These are phyloP conservation scores for Cebidichthys violaceus DNA, from an alignment of 2,113 vertebrate species.

Conservation along the genomic window DNA sequence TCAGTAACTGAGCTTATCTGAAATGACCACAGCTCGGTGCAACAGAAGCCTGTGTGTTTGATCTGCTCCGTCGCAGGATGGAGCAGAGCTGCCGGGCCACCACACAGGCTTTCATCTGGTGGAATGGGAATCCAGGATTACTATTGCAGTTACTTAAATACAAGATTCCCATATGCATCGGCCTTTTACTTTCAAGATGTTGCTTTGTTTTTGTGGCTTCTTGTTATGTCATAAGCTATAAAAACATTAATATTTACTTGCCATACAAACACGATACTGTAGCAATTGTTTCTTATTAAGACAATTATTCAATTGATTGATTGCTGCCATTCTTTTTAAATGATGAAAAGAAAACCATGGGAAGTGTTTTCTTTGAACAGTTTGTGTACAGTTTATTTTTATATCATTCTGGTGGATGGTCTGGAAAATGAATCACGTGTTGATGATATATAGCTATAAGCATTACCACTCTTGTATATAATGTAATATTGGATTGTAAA, in stretches of 20 bases:
- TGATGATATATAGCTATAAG: constrained; percentile 84
- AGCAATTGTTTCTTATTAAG: constrained; percentile 90
- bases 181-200: constrained; percentile 76
- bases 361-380: constrained; percentile 84
- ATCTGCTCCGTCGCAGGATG: constrained; percentile 56
- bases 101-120: constrained; percentile 65
- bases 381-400: constrained; percentile 94
- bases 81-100: constrained; percentile 68
- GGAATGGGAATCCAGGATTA: constrained; percentile 73
- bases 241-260: constrained; percentile 84
- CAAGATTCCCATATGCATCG: constrained; percentile 80
- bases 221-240: constrained; percentile 83
- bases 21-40: constrained; percentile 68
- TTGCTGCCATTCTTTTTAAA: constrained; percentile 88
- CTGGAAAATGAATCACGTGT: constrained; percentile 79
- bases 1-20: constrained; percentile 80
- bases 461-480: constrained; percentile 88
- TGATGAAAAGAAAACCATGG: constrained; percentile 81
- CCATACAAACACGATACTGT: constrained; percentile 93
- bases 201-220: constrained; percentile 82
- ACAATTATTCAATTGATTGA: constrained; percentile 85
- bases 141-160: constrained; percentile 63
- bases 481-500: constrained; percentile 91
- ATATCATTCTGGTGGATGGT: constrained; percentile 87
- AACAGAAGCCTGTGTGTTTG: constrained; percentile 68